phyloP scores from a whole-genome alignment of 2,888 invertebrate species.

The Phaonia tiefii region DNA sequence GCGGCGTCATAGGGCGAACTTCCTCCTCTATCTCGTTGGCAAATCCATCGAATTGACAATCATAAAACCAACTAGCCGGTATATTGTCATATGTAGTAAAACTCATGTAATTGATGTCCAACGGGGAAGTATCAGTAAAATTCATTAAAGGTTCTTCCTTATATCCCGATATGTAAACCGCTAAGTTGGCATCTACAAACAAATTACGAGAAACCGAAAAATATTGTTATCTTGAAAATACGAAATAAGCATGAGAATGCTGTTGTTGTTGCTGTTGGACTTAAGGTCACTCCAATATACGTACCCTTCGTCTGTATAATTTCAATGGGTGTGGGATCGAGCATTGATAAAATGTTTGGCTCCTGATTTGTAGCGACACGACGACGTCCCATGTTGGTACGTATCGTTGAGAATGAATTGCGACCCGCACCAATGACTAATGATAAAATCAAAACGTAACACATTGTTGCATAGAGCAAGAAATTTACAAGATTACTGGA shows the following conservation, averaged over 20 bases:
- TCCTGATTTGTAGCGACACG: slow-evolving; percentile 83
- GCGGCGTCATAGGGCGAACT: slow-evolving; percentile 77
- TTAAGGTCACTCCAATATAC: slow-evolving; percentile 11
- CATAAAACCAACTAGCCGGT: slow-evolving; percentile 86
- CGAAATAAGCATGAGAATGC: not conserved
- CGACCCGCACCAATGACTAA: slow-evolving; percentile 85
- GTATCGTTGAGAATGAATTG: slow-evolving; percentile 86
- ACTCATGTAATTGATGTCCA: slow-evolving; percentile 85
- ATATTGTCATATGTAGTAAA: slow-evolving; percentile 86
- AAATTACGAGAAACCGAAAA: not conserved
- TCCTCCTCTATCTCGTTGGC: slow-evolving; percentile 74
- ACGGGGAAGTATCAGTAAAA: slow-evolving; percentile 83
- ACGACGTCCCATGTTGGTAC: slow-evolving; percentile 83
- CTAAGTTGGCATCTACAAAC: slow-evolving; percentile 83
- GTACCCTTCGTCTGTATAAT: slow-evolving; percentile 82
- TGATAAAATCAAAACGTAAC: not conserved
- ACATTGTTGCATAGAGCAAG: slow-evolving; percentile 10
- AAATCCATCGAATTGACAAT: slow-evolving; percentile 81
- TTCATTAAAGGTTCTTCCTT: slow-evolving; percentile 83
- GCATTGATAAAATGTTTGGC: slow-evolving; percentile 82
- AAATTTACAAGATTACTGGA: not conserved
- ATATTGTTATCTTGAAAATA: not conserved
- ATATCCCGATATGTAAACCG: slow-evolving; percentile 85
- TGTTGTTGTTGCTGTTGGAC: not conserved
- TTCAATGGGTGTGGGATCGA: slow-evolving; percentile 85